Base-by-base conservation (phyloP, 2,888 invertebrate species). In the Apodemia hepburni region DNA sequence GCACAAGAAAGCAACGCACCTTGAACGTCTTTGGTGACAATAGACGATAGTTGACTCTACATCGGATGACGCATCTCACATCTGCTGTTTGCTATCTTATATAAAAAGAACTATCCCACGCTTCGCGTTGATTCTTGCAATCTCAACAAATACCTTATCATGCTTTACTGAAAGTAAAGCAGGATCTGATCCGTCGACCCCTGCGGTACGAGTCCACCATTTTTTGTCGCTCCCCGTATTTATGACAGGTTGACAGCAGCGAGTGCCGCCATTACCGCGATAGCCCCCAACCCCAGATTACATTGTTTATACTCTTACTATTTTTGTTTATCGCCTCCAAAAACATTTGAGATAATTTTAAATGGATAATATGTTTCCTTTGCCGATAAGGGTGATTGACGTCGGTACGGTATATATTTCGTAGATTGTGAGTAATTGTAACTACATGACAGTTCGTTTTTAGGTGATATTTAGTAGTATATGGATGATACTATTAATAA, bases 221-320 rank as follows among this genome's bases (percentile, higher is more conserved):
- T 54, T 54, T 54, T 54, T 54, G 54, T 27, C 27, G 4, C 51
- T 45, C 47, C 42, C 54, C 54, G 57, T 29, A 57, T 7, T 29
- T 54, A 54, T 57, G 57, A 57, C 57, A 61, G 61, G 51, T 54
- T 54, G 61, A 42, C 35, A 38, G 22, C 22, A 8, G 5, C n/a
- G 54, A 61, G 54, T n/a, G 61, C 61, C 57, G 57, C 57, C 29
- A 22, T 54, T 35, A 15, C 38, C 9, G 35, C 51, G 54, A 61
- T 61, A 61, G 35, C 61, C 61, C 61, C 38, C 49, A 54, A 61
- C 60, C 61, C 38, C 49, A 38, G 61, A 54, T 61, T 61, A 54
- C 38, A 29, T 54, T 61, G 61, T 61, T 61, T 61, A 54, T 61
- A 54, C 61, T 54, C 38, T 38, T 35, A 29, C 38, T 38, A 61